Evolutionary conservation across 2,797 vertebrate species (phyloP), one percentile per base, ranked within the genome.

Genomic region (Sebastes melanostomus): DNA sequence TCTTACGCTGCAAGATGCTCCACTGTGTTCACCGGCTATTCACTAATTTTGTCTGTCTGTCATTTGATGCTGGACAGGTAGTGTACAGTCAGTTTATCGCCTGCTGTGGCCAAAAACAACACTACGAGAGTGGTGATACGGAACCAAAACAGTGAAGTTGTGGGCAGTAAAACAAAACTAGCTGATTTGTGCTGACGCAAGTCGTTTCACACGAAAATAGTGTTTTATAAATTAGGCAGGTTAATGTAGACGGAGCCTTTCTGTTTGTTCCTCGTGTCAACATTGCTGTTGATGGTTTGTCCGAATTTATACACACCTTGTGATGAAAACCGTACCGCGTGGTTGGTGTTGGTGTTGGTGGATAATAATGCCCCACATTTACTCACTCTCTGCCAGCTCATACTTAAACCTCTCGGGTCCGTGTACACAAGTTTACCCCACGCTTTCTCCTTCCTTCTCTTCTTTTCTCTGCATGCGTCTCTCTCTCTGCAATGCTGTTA

Each of bases 401-500:
- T 24, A 50, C 59, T 67, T 46, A 50, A 86, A 77, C 32, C 58
- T 65, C 30, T 69, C 2, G 5, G 3, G 16, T 73, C 32, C 61
- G 27, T 70, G 8, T 77, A 58, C 54, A 65, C 63, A 78, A 58
- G 56, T 86, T 75, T 30, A 29, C 61, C 62, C 38, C 25, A 52
- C 13, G 3, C 66, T 61, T 55, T 76, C 25, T 63, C 34, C 59
- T 22, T 52, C 29, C 20, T 46, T 36, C 50, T 56, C n/a, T 54
- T 55, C 18, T 58, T 77, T 36, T 85, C 60, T 85, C 22, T 75
- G 56, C 27, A 10, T 60, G 22, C 18, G 9, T 66, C 24, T 69
- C 54, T 56, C 54, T 78, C 55, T 79, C 30, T 76, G 61, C 60
- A 32, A 25, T 27, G 62, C 77, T 65, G 42, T 79, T 83, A 72